phyloP scores from a whole-genome alignment of 2,113 vertebrate species.

The Sarotherodon lohbergeri region DNA sequence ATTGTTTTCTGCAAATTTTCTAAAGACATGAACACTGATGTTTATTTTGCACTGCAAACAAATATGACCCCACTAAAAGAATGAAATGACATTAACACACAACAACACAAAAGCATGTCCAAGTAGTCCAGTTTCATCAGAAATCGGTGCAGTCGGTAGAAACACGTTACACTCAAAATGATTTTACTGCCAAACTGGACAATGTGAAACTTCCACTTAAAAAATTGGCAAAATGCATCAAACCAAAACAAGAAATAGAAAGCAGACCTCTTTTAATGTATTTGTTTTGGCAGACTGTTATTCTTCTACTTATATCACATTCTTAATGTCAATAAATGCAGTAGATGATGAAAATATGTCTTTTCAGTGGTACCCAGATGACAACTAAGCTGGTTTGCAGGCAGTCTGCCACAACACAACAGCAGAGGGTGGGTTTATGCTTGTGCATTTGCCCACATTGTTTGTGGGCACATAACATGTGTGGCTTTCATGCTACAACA shows the following conservation, averaged over 20 bases:
- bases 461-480: slow-evolving; percentile 23
- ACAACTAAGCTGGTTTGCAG: slow-evolving; percentile 23
- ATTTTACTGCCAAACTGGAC: neutral
- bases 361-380: slow-evolving; percentile 3
- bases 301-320: neutral
- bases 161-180: neutral
- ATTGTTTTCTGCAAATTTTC: neutral
- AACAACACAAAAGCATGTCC: neutral
- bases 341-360: slow-evolving; percentile 10
- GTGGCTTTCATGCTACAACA: slow-evolving; percentile 26
- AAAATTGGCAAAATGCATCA: neutral
- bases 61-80: neutral
- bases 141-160: neutral
- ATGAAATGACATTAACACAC: neutral
- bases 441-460: slow-evolving; percentile 7
- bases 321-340: neutral
- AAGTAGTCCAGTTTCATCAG: neutral
- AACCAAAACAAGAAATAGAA: neutral
- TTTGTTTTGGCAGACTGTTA: slow-evolving; percentile 12
- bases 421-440: slow-evolving; percentile 4
- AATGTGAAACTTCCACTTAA: neutral
- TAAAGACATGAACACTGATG: neutral
- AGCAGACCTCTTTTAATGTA: neutral
- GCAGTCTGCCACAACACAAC: slow-evolving; percentile 7
- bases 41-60: neutral